Percentiles rank a stretch among this genome's conserved stretches.
Evolutionary conservation across 2,113 vertebrate genomes (phyloP).

Genomic region (Podilymbus podiceps): DNA sequence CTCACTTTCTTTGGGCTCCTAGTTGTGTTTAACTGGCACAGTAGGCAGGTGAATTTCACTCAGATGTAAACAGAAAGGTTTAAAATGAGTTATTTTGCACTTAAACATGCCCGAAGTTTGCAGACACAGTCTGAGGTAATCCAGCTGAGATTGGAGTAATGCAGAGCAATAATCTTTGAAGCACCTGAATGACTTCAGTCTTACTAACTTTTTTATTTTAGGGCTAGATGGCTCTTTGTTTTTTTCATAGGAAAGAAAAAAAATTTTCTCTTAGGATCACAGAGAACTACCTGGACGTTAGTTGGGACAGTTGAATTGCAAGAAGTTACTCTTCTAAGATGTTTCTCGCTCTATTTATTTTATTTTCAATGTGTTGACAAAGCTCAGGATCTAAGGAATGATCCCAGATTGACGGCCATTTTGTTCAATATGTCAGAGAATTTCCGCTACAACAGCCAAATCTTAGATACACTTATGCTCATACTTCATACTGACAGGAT

Average conservation of each 20-base stretch:
- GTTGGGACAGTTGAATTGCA: background rate
- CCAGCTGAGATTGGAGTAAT: background rate
- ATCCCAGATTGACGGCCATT: background rate
- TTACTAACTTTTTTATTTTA: background rate
- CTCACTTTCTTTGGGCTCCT: background rate
- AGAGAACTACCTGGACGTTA: background rate
- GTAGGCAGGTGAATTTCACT: background rate
- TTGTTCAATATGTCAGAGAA: background rate
- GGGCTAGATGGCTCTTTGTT: background rate
- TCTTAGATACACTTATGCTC: background rate
- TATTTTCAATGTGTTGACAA: background rate
- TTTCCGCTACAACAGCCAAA: background rate
- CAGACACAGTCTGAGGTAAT: background rate
- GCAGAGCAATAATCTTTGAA: background rate
- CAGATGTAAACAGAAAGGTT: background rate
- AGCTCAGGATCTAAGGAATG: background rate
- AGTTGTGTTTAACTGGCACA: background rate
- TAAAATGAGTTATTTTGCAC: background rate
- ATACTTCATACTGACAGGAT: background rate
- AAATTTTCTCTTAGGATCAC: background rate
- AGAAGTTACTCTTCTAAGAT: background rate
- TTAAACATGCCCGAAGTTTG: background rate
- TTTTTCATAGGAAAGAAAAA: background rate
- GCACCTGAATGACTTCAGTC: background rate
- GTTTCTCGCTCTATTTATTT: background rate